Evolutionary conservation across 2,888 invertebrate genomes (phyloP), one percentile per base, ranked within the genome.

Genomic region (Camptogramma bilineatum): DNA sequence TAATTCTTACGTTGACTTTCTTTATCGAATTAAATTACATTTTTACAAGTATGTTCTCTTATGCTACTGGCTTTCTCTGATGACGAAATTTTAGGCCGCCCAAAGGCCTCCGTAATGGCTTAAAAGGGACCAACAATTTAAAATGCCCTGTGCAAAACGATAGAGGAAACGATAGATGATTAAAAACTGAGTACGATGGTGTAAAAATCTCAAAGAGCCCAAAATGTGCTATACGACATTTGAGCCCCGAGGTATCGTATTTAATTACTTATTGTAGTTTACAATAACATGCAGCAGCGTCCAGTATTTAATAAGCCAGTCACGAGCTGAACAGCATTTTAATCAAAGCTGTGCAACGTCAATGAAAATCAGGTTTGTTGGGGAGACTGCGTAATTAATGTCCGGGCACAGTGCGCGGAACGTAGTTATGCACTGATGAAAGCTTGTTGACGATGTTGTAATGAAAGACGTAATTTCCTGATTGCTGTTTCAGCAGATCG

Each of bases 321-420:
- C 31, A 58, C 9, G 18, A 47, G 60, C 17, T 47, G 42, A n/a
- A 52, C 55, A 51, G 31, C 8, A 55, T 66, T 70, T 64, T 68
- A 71, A 70, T 72, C 61, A 65, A 63, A 56, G 52, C 47, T 52
- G 31, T 53, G 52, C 52, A 55, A 61, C 62, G 68, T 64, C 70
- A 61, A 46, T 62, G 62, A 51, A 71, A 66, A 68, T 66, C 68
- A 60, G 47, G 58, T 61, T 61, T 59, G n/a, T 16, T 48, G 28
- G 13, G 62, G 51, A 64, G 66, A 64, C 61, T 62, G 60, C 58
- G 65, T 62, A 69, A 69, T 69, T 66, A 66, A 53, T 55, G 53
- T 62, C 53, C 50, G 48, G 55, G 55, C 57, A 62, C 66, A 58
- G 62, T 54, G 18, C 54, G 55, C 57, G 64, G 31, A 54, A 9